Evolutionary conservation across 2,797 vertebrate genomes (phyloP).

Genomic region (Potorous gilbertii): DNA sequence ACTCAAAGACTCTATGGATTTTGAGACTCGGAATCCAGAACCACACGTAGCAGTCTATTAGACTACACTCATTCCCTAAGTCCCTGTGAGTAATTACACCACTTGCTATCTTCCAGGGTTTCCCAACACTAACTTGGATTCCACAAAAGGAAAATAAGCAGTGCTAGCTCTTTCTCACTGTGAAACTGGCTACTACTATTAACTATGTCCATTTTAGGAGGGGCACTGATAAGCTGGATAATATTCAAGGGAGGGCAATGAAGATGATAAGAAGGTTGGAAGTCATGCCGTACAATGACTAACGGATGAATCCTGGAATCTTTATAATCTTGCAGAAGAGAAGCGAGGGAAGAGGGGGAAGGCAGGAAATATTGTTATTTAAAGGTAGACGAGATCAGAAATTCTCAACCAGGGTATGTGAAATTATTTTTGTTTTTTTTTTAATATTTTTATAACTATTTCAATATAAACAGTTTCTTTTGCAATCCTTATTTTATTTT

Average conservation of each 20-base stretch:
- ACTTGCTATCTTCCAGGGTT: too few species aligned
- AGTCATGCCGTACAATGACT: not conserved
- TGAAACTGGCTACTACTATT: too few species aligned
- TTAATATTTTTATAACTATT: not conserved
- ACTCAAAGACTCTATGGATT: not conserved
- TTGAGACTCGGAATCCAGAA: too few species aligned
- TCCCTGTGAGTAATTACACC: too few species aligned
- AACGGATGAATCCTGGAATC: not conserved
- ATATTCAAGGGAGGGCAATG: not conserved
- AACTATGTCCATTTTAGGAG: not conserved
- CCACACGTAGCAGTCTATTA: too few species aligned
- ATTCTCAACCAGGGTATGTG: not conserved
- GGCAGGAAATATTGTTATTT: not conserved
- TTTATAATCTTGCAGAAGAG: not conserved
- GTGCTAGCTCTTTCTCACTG: too few species aligned
- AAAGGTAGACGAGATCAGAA: not conserved
- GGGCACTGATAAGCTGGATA: not conserved
- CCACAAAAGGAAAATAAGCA: too few species aligned
- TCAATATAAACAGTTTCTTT: not conserved
- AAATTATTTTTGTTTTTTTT: not conserved
- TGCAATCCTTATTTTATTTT: not conserved
- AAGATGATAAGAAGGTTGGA: not conserved
- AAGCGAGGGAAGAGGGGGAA: not conserved
- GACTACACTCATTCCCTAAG: too few species aligned
- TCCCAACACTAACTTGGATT: too few species aligned